Conservation (phyloP, 1,140 invertebrate genomes). For the Drosophila orena region DNA sequence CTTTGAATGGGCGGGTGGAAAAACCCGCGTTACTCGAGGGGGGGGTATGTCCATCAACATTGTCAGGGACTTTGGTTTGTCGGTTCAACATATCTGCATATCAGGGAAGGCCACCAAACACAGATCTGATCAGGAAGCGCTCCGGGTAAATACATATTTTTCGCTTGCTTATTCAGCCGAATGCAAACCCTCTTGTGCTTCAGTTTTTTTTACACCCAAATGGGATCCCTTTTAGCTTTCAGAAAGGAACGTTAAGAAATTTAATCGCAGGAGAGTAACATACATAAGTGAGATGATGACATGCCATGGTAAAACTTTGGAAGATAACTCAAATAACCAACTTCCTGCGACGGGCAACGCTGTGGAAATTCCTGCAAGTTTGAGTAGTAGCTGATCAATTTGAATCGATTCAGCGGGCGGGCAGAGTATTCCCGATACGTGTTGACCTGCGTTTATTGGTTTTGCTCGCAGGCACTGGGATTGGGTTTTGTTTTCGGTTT, state of each 20-base stretch:
- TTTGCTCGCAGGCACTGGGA: background rate
- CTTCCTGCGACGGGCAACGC: too few relatives aligned
- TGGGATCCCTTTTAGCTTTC: too few relatives aligned
- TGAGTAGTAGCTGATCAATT: background rate
- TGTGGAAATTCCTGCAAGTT: too few relatives aligned
- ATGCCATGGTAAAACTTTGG: too few relatives aligned
- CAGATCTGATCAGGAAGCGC: slow-evolving; percentile 7
- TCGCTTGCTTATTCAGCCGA: background rate
- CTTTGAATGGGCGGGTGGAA: background rate
- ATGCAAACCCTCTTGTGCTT: background rate
- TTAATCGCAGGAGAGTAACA: too few relatives aligned
- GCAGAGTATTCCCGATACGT: slow-evolving; percentile 6
- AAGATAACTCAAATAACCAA: too few relatives aligned
- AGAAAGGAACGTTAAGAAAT: too few relatives aligned
- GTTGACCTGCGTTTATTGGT: slow-evolving; percentile 8
- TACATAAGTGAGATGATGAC: too few relatives aligned
- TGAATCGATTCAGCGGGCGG: background rate
- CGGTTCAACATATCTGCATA: slow-evolving; percentile 24
- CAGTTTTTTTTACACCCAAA: too few relatives aligned
- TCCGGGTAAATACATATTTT: slow-evolving; percentile 1
- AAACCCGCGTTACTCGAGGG: slow-evolving; percentile 34
- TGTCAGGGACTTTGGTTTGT: slow-evolving; percentile 10
- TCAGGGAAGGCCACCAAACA: background rate
- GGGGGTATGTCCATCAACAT: slow-evolving; percentile 34
- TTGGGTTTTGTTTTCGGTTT: slow-evolving; percentile 6